Conservation (phyloP, 2,113 vertebrate genomes). For the Jaculus jaculus region DNA sequence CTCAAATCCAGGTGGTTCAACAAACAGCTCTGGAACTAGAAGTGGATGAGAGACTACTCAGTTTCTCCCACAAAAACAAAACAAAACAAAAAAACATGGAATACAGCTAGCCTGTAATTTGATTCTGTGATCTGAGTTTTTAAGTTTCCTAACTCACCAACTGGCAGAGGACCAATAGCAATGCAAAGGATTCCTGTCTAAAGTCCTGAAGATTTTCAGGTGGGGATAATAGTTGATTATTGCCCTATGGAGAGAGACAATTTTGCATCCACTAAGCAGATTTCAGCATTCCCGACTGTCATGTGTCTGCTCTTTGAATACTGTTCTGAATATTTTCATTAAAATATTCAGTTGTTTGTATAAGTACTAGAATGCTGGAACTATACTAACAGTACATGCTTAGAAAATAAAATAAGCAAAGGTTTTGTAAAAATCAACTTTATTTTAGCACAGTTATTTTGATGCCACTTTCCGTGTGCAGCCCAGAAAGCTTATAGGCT, state of each 20-base stretch:
- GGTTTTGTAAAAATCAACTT: slow-evolving; percentile 1
- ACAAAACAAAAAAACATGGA: neutral
- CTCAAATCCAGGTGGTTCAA: neutral
- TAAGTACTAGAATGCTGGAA: neutral
- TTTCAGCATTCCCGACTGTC: neutral
- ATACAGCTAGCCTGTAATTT: neutral
- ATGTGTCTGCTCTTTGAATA: neutral
- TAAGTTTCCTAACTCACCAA: neutral
- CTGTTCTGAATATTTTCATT: neutral
- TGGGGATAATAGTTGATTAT: neutral
- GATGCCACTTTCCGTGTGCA: neutral
- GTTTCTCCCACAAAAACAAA: neutral
- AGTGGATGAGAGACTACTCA: neutral
- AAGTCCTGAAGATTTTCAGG: neutral
- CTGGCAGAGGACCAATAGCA: neutral
- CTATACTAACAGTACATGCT: neutral
- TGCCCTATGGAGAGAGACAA: neutral
- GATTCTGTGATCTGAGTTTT: neutral
- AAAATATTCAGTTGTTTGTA: neutral
- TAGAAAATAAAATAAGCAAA: slow-evolving; percentile 33
- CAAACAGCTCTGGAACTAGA: neutral
- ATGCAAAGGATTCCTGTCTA: neutral
- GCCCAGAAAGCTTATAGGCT: neutral
- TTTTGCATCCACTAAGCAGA: neutral
- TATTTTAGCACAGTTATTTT: slow-evolving; percentile 5